A percentile compares a stretch with the other conserved stretches of the same genome.
These are phyloP conservation scores for Trematocara macrostoma DNA, from an alignment of 2,113 vertebrate species.

Conservation along the genomic window DNA sequence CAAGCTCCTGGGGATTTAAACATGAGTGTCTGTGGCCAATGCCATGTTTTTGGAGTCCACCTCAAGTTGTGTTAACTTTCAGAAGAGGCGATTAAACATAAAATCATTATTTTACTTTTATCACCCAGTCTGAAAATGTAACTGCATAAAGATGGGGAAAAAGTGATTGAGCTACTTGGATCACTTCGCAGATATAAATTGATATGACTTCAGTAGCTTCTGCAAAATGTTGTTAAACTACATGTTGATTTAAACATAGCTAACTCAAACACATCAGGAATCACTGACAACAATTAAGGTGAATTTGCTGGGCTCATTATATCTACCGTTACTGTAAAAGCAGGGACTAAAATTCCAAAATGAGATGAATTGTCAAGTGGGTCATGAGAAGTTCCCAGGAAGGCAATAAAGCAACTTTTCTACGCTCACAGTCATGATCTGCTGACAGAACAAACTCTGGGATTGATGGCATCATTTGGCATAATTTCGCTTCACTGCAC, in stretches of 20 bases:
- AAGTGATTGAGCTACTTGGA: background rate
- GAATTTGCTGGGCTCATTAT: background rate
- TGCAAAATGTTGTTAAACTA: background rate
- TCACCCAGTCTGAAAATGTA: background rate
- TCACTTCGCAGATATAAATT: background rate
- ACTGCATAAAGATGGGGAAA: rapidly evolving
- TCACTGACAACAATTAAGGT: background rate
- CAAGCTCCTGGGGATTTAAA: background rate
- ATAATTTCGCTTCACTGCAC: background rate
- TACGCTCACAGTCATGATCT: background rate
- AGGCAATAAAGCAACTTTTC: constrained; percentile 21
- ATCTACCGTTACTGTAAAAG: background rate
- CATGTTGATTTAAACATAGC: background rate
- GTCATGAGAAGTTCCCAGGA: constrained; percentile 10
- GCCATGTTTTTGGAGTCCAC: background rate
- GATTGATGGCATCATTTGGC: constrained; percentile 21
- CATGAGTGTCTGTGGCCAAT: background rate
- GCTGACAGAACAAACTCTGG: background rate
- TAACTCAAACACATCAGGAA: background rate
- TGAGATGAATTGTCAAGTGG: constrained; percentile 9
- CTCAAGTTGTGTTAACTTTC: background rate
- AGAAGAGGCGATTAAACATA: background rate
- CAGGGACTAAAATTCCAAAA: background rate
- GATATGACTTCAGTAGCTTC: background rate
- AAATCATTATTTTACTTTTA: background rate